Evolutionary conservation across 2,888 invertebrate genomes (phyloP), one percentile per base, ranked within the genome.

Genomic region (Microctonus hyperodae): DNA sequence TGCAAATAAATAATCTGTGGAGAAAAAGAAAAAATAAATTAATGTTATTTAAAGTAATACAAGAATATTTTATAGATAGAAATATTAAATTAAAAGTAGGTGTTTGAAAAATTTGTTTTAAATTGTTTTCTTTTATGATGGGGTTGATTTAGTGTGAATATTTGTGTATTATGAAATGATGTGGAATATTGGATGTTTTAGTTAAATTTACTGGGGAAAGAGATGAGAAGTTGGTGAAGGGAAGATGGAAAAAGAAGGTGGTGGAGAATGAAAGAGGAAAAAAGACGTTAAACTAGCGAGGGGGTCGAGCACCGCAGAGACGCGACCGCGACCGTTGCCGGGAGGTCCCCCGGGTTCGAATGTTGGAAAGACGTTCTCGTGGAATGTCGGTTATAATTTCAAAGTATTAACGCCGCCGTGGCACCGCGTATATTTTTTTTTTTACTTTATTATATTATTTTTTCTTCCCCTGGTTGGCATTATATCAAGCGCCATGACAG

Each of bases 341-440:
- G 73, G 73, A 73, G 73, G 73, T 73, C 73, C 68, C 72, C 68
- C 72, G 67, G 72, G 68, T 69, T 72, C 69, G 73, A 72, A 73
- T 73, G 72, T 73, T 69, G 72, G 69, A 68, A 73, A 73, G 72
- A 73, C 69, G 67, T 63, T 64, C 63, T 70, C 73, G 69, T 70
- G 73, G 73, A 73, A 73, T 73, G 73, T 72, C 73, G 66, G 66
- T 44, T 73, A 72, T 72, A 72, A 73, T 73, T 73, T 73, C 73
- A 72, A 73, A 73, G 72, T 73, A 73, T 69, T 69, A 69, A 66
- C 69, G 68, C 69, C 65, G 69, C 66, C 61, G 61, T 65, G 59
- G 64, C 68, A 64, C 70, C 69, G 62, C 59, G 62, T 48, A 13
- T 16, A 9, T 40, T 40, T 44, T 44, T 44, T 20, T 9, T 20